Percentiles rank a stretch among this genome's conserved stretches.
Evolutionary conservation across 1,140 invertebrate genomes (phyloP).

Genomic region (Tetramorium alpestre): DNA sequence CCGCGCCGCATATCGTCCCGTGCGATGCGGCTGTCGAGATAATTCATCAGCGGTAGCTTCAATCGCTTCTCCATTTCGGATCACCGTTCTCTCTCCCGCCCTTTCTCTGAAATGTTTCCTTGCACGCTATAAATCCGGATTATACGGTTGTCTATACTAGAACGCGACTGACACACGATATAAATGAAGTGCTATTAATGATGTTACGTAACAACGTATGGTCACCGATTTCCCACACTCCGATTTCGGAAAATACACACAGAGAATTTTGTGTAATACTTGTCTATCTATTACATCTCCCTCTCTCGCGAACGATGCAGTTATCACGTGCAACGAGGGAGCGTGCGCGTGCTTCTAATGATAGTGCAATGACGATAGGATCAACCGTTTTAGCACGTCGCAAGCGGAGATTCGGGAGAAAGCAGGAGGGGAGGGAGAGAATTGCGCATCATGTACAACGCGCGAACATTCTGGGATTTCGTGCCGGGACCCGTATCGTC

Average conservation of each 20-base stretch:
- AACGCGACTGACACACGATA: slow-evolving; percentile 14
- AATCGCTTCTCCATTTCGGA: slow-evolving; percentile 26
- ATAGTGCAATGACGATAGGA: slow-evolving; percentile 37
- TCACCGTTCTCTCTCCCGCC: background rate
- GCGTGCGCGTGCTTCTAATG: background rate
- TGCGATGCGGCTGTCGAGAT: slow-evolving; percentile 40
- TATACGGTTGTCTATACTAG: slow-evolving; percentile 14
- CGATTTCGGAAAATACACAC: slow-evolving; percentile 2
- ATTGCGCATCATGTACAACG: slow-evolving; percentile 27
- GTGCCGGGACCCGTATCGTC: slow-evolving; percentile 12
- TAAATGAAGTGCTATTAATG: slow-evolving; percentile 29
- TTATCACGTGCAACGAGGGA: slow-evolving; percentile 20
- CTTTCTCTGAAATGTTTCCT: background rate
- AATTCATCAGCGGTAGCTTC: slow-evolving; percentile 45
- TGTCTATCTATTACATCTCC: background rate
- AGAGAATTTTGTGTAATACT: slow-evolving; percentile 18
- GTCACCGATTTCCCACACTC: background rate
- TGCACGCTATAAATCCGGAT: slow-evolving; percentile 41
- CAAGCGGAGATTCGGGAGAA: background rate
- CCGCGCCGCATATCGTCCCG: background rate
- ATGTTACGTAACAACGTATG: background rate
- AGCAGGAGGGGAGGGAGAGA: background rate
- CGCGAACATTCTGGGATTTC: slow-evolving; percentile 10
- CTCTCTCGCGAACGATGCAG: background rate
- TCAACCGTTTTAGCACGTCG: slow-evolving; percentile 32